phyloP scores from a whole-genome alignment of 2,113 vertebrate species.

The Lophura nycthemera region DNA sequence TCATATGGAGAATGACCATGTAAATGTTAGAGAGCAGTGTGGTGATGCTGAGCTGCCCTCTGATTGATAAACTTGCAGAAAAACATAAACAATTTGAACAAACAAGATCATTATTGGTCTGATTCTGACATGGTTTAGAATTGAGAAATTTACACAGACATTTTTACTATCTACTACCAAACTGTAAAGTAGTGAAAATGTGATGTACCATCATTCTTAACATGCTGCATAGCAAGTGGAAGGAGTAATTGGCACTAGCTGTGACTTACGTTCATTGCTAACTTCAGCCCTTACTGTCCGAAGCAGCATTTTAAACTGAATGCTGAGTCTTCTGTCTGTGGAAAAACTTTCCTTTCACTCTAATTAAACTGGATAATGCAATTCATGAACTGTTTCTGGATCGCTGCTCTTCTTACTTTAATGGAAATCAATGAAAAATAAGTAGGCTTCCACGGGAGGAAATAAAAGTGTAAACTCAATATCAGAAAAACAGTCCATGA shows the following conservation, averaged over 20 bases:
- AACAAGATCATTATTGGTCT: neutral
- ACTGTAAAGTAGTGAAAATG: neutral
- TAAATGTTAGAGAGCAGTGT: neutral
- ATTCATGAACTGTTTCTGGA: slow-evolving; percentile 76
- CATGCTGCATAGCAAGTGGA: neutral
- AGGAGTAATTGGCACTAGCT: slow-evolving; percentile 22
- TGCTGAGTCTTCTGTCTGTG: slow-evolving; percentile 54
- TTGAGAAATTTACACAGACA: neutral
- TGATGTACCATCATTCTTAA: slow-evolving; percentile 23
- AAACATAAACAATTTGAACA: neutral
- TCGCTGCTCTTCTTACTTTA: slow-evolving; percentile 70
- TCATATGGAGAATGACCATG: slow-evolving; percentile 7
- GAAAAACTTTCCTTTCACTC: slow-evolving; percentile 67
- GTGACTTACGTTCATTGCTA: slow-evolving; percentile 15
- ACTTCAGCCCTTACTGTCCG: neutral
- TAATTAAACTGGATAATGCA: slow-evolving; percentile 80
- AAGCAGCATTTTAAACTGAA: slow-evolving; percentile 59
- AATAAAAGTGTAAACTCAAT: slow-evolving; percentile 71
- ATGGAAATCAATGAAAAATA: slow-evolving; percentile 78
- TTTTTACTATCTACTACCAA: neutral
- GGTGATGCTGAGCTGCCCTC: neutral
- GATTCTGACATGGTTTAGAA: neutral
- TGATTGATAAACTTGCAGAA: neutral
- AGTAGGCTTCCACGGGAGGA: slow-evolving; percentile 46
- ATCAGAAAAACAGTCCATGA: slow-evolving; percentile 60